Evolutionary conservation across 23 tunicate genomes (phyloP), one percentile per base, ranked within the genome.

Genomic region (Trididemnum clinides): DNA sequence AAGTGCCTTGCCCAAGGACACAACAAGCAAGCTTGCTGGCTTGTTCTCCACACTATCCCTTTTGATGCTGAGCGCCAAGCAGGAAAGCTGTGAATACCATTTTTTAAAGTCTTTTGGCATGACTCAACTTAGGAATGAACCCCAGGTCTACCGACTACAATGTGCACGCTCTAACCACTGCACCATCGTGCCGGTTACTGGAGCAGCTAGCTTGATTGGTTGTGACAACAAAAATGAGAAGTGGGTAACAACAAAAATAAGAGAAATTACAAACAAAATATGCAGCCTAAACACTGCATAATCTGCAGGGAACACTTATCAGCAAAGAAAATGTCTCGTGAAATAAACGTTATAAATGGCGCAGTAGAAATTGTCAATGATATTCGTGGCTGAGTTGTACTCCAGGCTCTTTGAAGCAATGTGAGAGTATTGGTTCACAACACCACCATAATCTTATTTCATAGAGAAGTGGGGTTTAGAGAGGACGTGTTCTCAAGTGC

Each of bases 391-490:
- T 57, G 84, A 79, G 84, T 79, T 79, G 84, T 33, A 79, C 75
- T 63, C 74, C 34, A 81, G 85, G 75, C 75, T 81, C 74, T 81
- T 81, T 81, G 75, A 81, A 75, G 85, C 85, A 62, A 62, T 81
- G 75, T 62, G 85, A 81, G 63, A 81, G 75, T 75, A 81, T 81
- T 62, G 75, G 85, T 64, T 20, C 85, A 51, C 75, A 63, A 81
- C 85, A 81, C 64, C 49, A 64, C 33, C 75, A 81, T 81, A 75
- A 34, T 75, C 64, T 81, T 62, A n/a, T 81, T 81, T 75, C 85
- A 63, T 51, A 81, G 64, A 54, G 63, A 81, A 81, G 75, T 26
- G 63, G 85, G 85, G 75, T 81, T 64, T 81, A 75, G 75, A 81
- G 34, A 79, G 84, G 84, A 79, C 66, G 82, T 18, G 64, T 51